Conservation (phyloP, 2,888 invertebrate genomes). For the Rhodophaea formosa region DNA sequence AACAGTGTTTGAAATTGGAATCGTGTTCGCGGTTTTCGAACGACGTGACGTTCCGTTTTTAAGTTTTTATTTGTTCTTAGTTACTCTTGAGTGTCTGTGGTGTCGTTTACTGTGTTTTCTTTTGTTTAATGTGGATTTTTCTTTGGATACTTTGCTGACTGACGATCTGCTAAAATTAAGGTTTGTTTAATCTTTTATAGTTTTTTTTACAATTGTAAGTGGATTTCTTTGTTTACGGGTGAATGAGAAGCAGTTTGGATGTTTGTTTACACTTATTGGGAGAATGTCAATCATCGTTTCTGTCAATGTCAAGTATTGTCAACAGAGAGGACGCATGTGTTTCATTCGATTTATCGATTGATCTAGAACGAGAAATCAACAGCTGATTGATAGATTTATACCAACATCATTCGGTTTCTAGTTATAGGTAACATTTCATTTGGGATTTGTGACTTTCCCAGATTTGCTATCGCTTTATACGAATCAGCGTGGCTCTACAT, state of each 20-base stretch:
- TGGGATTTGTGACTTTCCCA: background rate
- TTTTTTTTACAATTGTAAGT: background rate
- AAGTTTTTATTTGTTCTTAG: constrained; percentile 19
- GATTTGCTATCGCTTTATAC: background rate
- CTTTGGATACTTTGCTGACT: constrained; percentile 1
- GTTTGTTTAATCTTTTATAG: constrained; percentile 1
- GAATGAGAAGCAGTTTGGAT: background rate
- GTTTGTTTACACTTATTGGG: constrained; percentile 6
- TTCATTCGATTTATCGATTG: constrained; percentile 3
- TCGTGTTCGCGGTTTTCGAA: constrained; percentile 19
- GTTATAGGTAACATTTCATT: background rate
- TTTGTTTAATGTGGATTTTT: constrained; percentile 22
- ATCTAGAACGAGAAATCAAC: background rate
- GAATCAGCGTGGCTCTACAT: too few relatives aligned
- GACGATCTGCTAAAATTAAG: constrained; percentile 11
- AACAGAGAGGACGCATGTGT: background rate
- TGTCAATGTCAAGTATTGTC: constrained; percentile 15
- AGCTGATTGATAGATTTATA: constrained; percentile 7
- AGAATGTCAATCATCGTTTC: constrained; percentile 12
- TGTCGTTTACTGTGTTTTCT: constrained; percentile 14
- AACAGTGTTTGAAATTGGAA: constrained; percentile 25
- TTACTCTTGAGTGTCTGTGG: constrained; percentile 18
- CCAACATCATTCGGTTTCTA: background rate
- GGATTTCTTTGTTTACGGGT: background rate
- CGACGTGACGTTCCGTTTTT: constrained; percentile 17